Percentiles rank a stretch among this genome's conserved stretches.
Conservation (phyloP, 2,113 vertebrate genomes). For the Dipodomys stephensi region DNA sequence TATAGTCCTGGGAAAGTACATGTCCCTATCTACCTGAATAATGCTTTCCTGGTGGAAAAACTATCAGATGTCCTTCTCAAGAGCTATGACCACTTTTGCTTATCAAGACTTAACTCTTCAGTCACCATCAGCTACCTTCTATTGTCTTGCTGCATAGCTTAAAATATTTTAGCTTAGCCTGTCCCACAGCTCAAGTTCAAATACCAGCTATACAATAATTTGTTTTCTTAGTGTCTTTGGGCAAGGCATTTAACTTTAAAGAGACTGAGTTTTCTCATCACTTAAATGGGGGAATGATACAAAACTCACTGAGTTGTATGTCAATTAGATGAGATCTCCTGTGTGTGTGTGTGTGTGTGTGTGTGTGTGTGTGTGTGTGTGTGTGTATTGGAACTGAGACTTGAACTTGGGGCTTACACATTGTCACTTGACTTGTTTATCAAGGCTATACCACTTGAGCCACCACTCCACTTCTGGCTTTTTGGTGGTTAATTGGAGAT, state of each 20-base stretch:
- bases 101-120: background rate
- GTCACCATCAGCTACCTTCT: background rate
- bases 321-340: background rate
- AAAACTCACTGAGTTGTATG: background rate
- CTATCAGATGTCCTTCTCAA: background rate
- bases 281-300: background rate
- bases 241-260: conserved; percentile 6
- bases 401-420: too few relatives aligned
- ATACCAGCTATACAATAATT: background rate
- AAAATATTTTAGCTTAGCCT: background rate
- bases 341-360: too few relatives aligned
- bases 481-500: too few relatives aligned
- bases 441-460: too few relatives aligned
- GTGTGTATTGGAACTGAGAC: too few relatives aligned
- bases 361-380: too few relatives aligned
- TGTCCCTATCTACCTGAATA: background rate
- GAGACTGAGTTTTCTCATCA: background rate
- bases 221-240: background rate
- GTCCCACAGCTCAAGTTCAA: background rate
- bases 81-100: conserved; percentile 2
- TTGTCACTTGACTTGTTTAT: too few relatives aligned
- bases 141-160: background rate
- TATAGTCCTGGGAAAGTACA: background rate
- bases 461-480: too few relatives aligned
- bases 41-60: background rate